These are phyloP conservation scores for Bagarius yarrelli DNA, from an alignment of 2,113 vertebrate species.

Conservation along the genomic window DNA sequence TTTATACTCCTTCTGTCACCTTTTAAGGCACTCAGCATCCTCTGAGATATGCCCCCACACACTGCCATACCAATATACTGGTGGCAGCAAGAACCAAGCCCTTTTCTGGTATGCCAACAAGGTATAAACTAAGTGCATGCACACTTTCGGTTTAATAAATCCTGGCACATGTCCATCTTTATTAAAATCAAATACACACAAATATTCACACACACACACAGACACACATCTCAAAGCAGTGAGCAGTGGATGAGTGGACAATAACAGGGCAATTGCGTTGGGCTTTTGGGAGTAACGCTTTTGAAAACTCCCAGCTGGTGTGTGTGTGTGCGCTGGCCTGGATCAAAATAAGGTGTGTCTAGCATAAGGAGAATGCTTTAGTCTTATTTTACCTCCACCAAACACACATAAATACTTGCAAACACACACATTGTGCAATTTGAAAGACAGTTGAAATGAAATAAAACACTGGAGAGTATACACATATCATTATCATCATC, in stretches of 20 bases:
- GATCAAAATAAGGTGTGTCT: conserved; percentile 2
- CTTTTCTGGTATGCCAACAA: conserved; percentile 8
- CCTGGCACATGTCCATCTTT: conserved; percentile 19
- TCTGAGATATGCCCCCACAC: conserved; percentile 3
- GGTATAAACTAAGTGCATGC: conserved; percentile 5
- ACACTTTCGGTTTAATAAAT: conserved; percentile 3
- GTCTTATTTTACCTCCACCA: conserved; percentile 60
- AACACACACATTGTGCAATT: conserved; percentile 12
- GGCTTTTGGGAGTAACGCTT: conserved; percentile 69
- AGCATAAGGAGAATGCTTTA: conserved; percentile 62
- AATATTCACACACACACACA: conserved; percentile 27
- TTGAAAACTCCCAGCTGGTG: conserved; percentile 55
- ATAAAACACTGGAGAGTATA: background rate
- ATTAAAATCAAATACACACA: conserved; percentile 33
- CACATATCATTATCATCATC: conserved; percentile 7
- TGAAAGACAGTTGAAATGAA: background rate
- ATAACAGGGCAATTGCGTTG: conserved; percentile 77
- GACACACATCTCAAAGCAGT: conserved; percentile 46
- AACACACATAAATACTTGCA: conserved; percentile 37
- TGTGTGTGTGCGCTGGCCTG: conserved; percentile 40
- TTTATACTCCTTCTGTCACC: conserved; percentile 5
- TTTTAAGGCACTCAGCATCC: background rate
- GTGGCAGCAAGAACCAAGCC: background rate
- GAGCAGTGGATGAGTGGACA: conserved; percentile 71
- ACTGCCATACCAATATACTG: background rate